Evolutionary conservation across 1,140 invertebrate genomes (phyloP), one percentile per base, ranked within the genome.

Genomic region (Hyles euphorbiae): DNA sequence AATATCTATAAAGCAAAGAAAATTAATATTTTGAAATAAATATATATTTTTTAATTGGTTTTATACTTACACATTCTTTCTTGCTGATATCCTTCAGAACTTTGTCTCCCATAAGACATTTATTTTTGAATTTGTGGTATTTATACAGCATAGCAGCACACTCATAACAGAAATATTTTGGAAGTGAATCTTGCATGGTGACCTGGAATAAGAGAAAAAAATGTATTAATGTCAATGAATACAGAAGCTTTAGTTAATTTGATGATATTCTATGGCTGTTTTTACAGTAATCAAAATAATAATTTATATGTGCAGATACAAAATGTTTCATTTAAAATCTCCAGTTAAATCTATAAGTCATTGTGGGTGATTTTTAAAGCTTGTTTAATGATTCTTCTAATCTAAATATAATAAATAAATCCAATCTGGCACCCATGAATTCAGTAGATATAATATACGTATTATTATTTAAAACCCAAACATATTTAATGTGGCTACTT

Each of bases 101-200:
- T 45, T 76, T 76, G 47, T 75, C 65, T 11, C 73, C 79, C 3
- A 36, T 65, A 32, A 65, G 60, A 58, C 84, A 85, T 62, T 85
- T 87, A 56, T 81, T 76, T 50, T 81, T 85, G 33, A 87, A 87
- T 46, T 81, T 84, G 60, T 85, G 79, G 54, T 72, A 84, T 54
- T 87, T 87, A 34, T 84, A 72, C 36, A 87, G 63, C 34, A 80
- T 60, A 8, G 66, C 69, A 3, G 82, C 74, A 65, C 84, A 87
- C 65, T 83, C 78, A 53, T 72, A 83, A 56, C 83, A 87, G 60
- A 87, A 82, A 52, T 72, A 82, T 7, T 73, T 62, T 5, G 81
- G 83, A 10, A 84, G 60, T 0, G 54, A 58, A 58, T 86, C 80
- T 40, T 56, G 40, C 3, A 70, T 58, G 49, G 60, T 59, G 3